phyloP scores from a whole-genome alignment of 1,140 invertebrate species.

The Trinorchestia longiramus region DNA sequence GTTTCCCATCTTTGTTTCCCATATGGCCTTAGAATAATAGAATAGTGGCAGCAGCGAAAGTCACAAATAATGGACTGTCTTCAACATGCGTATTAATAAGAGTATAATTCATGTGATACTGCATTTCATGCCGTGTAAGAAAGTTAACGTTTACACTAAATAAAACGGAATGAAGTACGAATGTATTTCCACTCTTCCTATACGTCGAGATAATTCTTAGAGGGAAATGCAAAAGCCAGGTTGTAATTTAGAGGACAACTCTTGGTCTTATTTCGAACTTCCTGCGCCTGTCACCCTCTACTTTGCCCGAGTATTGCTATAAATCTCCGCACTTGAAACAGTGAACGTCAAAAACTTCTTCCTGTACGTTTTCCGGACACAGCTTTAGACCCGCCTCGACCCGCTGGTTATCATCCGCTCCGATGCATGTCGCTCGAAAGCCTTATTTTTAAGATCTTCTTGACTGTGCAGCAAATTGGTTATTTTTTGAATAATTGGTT shows the following conservation, averaged over 20 bases:
- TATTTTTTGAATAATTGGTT: neutral
- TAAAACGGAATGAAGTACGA: neutral
- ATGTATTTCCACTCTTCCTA: neutral
- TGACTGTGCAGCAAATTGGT: neutral
- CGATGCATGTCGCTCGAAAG: neutral
- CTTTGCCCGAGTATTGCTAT: neutral
- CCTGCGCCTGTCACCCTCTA: neutral
- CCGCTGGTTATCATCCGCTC: neutral
- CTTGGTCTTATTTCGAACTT: neutral
- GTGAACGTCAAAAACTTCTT: constrained; percentile 24
- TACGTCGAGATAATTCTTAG: neutral
- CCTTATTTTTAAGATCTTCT: neutral
- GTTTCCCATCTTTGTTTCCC: neutral
- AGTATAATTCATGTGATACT: neutral
- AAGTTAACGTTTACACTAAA: neutral
- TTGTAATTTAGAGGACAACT: neutral
- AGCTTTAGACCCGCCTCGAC: neutral
- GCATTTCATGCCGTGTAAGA: neutral
- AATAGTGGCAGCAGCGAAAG: neutral
- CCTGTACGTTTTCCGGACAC: constrained; percentile 29
- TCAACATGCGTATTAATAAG: neutral
- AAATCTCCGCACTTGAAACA: neutral
- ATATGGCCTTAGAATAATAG: neutral
- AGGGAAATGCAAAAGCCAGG: neutral
- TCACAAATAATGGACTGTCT: neutral